These are phyloP conservation scores for Drosophila truncata DNA, from an alignment of 1,140 invertebrate species.

Conservation along the genomic window DNA sequence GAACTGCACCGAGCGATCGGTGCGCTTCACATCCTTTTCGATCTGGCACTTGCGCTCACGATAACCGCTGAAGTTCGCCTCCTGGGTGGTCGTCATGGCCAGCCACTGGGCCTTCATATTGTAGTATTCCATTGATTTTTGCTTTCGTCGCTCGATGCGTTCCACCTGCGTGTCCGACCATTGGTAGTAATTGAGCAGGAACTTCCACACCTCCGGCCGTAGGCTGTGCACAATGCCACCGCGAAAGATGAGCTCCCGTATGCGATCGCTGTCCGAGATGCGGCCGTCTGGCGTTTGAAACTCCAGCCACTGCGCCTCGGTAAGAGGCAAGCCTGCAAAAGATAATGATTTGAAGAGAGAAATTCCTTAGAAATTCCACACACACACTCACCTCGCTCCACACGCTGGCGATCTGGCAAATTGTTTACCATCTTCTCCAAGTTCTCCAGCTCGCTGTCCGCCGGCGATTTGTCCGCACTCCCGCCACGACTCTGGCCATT, in stretches of 20 bases:
- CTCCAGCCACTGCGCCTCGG: conserved; percentile 91
- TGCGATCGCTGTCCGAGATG: conserved; percentile 89
- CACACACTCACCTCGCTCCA: conserved; percentile 62
- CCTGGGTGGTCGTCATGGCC: conserved; percentile 94
- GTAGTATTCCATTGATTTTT: conserved; percentile 95
- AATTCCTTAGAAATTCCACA: no score
- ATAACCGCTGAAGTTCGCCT: conserved; percentile 94
- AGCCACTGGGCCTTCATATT: conserved; percentile 99
- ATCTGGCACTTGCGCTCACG: conserved; percentile 97
- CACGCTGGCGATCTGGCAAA: conserved; percentile 68
- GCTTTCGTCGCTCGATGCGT: conserved; percentile 89
- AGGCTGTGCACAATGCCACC: conserved; percentile 92
- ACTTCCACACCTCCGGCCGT: conserved; percentile 97
- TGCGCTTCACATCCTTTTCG: conserved; percentile 99
- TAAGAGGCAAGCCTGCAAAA: conserved; percentile 87
- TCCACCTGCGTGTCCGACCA: conserved; percentile 93
- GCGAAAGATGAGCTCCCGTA: conserved; percentile 94
- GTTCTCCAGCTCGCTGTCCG: conserved; percentile 77
- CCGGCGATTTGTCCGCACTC: conserved; percentile 76
- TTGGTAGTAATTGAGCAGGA: conserved; percentile 94
- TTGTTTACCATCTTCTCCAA: conserved; percentile 78
- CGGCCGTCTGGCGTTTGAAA: conserved; percentile 92
- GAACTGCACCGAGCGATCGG: conserved; percentile 96
- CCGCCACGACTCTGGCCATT: conserved; percentile 70
- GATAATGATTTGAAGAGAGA: background rate